phyloP scores from a whole-genome alignment of 2,113 vertebrate genomes.

The sheep (Ovis aries) region ARS-UI_Ramb_v3.0 NC_056080.1:69985001-69985500 shows the following conservation, averaged over 20 bases:
- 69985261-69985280: not conserved
- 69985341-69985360: not conserved
- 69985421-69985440: not conserved
- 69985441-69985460: not conserved
- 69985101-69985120: not conserved
- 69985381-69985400: not conserved
- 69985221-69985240: not conserved
- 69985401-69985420: not conserved
- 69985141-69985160: not conserved
- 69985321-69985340: not conserved
- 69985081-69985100: not conserved
- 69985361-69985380: not conserved
- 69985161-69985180: not conserved
- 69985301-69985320: not conserved
- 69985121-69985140: not conserved
- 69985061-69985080: not conserved
- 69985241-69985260: not conserved
- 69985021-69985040: not conserved
- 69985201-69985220: not conserved
- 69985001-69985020: not conserved
- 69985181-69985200: not conserved
- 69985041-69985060: not conserved
- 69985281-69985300: not conserved
- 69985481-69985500: not conserved
- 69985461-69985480: not conserved